A percentile compares a stretch with the other conserved stretches of the same genome.
phyloP scores from a whole-genome alignment of 2,797 vertebrate species.

The Chiroxiphia lanceolata region DNA sequence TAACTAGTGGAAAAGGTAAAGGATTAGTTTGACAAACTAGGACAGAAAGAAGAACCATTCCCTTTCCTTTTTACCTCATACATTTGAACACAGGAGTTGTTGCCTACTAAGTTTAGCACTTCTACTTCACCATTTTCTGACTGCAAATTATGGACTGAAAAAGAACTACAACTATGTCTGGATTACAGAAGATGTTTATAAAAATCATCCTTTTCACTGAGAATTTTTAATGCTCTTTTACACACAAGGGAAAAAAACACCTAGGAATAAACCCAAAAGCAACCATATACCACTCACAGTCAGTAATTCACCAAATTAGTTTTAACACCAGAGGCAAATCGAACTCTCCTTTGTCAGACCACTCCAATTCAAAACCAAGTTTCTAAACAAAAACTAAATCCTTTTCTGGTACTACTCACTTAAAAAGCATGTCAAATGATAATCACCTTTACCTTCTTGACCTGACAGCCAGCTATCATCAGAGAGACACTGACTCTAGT shows the following conservation, averaged over 20 bases:
- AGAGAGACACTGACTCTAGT: not conserved
- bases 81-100: not conserved
- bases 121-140: not conserved
- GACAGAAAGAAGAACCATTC: not conserved
- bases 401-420: not conserved
- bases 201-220: not conserved
- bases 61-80: not conserved
- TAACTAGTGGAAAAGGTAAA: not conserved
- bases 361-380: not conserved
- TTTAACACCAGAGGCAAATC: not conserved
- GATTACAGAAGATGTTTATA: not conserved
- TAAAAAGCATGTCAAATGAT: not conserved
- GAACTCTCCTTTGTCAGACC: not conserved
- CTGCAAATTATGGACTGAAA: not conserved
- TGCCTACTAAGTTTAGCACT: not conserved
- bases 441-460: not conserved
- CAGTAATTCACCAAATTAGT: not conserved
- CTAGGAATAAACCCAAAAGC: not conserved
- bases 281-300: not conserved
- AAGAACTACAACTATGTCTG: not conserved
- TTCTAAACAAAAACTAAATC: not conserved
- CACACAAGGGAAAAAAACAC: not conserved
- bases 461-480: not conserved
- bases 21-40: not conserved
- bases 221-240: not conserved